Conservation (phyloP, 2,113 vertebrate species). For the Notothenia rossii region DNA sequence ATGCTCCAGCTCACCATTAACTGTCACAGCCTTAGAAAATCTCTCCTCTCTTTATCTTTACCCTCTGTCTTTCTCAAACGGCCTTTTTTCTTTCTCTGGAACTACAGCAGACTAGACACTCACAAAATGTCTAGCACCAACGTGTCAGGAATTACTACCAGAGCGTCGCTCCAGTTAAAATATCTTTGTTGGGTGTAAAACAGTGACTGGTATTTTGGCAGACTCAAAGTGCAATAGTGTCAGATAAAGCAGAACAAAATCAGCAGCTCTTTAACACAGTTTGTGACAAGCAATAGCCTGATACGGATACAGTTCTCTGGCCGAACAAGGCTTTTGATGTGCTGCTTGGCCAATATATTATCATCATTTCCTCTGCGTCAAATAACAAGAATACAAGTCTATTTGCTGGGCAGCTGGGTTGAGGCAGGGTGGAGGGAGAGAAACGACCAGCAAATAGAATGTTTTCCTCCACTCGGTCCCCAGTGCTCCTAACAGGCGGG, state of each 20-base stretch:
- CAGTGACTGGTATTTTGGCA: constrained; percentile 52
- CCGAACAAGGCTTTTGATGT: constrained; percentile 61
- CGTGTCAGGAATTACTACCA: constrained; percentile 57
- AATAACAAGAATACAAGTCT: constrained; percentile 74
- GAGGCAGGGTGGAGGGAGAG: constrained; percentile 48
- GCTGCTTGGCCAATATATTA: constrained; percentile 67
- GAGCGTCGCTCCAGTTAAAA: constrained; percentile 54
- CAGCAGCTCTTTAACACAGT: constrained; percentile 33
- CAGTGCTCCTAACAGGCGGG: constrained; percentile 55
- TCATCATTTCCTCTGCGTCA: constrained; percentile 69
- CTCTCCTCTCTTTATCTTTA: constrained; percentile 56
- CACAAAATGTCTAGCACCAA: constrained; percentile 62
- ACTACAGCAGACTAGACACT: constrained; percentile 55
- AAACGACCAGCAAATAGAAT: constrained; percentile 63
- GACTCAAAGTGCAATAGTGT: constrained; percentile 43
- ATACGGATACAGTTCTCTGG: constrained; percentile 53
- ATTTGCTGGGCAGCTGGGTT: constrained; percentile 61
- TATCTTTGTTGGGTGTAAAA: constrained; percentile 62
- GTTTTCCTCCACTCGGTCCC: constrained; percentile 68
- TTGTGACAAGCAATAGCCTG: constrained; percentile 41
- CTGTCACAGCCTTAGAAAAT: constrained; percentile 74
- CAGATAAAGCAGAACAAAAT: constrained; percentile 30
- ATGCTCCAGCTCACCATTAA: constrained; percentile 74
- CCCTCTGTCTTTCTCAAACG: constrained; percentile 45
- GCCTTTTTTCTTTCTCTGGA: constrained; percentile 14